These are phyloP conservation scores for Prorops nasuta DNA, from an alignment of 1,140 invertebrate genomes.

Conservation along the genomic window DNA sequence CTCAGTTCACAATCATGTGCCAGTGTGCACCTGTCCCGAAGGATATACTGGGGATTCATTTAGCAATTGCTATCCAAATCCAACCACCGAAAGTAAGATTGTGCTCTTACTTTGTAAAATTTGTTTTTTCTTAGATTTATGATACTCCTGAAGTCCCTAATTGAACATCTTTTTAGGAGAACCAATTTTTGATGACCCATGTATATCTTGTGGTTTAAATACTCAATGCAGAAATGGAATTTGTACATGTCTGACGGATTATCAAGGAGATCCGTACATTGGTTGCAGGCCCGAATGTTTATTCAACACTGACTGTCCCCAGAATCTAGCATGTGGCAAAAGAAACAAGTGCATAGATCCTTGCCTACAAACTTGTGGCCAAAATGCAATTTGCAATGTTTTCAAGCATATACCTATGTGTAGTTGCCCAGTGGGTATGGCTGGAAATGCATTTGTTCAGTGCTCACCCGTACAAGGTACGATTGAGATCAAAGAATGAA, in stretches of 20 bases:
- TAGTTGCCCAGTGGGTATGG: constrained; percentile 66
- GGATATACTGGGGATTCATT: constrained; percentile 75
- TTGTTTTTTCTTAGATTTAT: constrained; percentile 9
- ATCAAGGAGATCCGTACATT: constrained; percentile 60
- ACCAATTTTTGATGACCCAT: constrained; percentile 41
- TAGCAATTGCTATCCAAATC: constrained; percentile 60
- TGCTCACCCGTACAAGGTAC: constrained; percentile 50
- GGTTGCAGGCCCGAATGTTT: constrained; percentile 54
- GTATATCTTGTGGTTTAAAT: constrained; percentile 63
- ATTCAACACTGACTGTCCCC: constrained; percentile 49
- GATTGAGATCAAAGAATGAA: no score
- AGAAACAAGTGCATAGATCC: constrained; percentile 50
- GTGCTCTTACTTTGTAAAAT: constrained; percentile 16
- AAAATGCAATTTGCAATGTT: constrained; percentile 73
- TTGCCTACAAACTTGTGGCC: constrained; percentile 59
- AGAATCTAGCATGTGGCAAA: constrained; percentile 48
- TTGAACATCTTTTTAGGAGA: constrained; percentile 20
- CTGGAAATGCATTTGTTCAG: constrained; percentile 66
- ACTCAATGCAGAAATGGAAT: constrained; percentile 59
- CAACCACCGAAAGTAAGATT: constrained; percentile 34
- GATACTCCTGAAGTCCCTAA: no score
- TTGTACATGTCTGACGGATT: constrained; percentile 57
- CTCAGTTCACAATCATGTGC: constrained; percentile 68
- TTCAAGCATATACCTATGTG: constrained; percentile 72
- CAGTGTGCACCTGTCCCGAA: constrained; percentile 67